Evolutionary conservation across 2,797 vertebrate species (phyloP), one percentile per base, ranked within the genome.

Genomic region (Tadarida brasiliensis): DNA sequence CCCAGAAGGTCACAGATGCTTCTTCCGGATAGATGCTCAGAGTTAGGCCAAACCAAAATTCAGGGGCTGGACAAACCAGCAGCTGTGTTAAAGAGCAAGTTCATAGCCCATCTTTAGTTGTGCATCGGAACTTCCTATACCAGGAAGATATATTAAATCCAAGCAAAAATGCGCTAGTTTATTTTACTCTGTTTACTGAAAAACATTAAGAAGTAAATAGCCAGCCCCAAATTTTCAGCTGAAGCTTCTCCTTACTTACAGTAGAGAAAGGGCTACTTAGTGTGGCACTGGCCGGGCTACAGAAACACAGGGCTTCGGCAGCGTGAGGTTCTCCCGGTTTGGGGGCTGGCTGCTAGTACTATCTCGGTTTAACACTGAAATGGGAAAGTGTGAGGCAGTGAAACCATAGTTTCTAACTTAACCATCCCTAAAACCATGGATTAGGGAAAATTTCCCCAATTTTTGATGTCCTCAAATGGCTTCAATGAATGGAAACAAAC

Each of bases 241-340:
- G 63, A 87, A 83, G 73, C 47, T 68, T 90, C 85, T 87, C 73
- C 65, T 90, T 76, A 20, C 20, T 77, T 54, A 84, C 56, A 51
- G 57, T 12, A 33, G 35, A 95, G 83, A 87, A 88, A 96, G 86
- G 61, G 30, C 26, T 84, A 54, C 74, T 93, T 81, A 47, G 67
- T 24, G 8, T 51, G 67, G 68, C 47, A 20, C 17, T 92, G 51
- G 51, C 49, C 70, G 26, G 54, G 17, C 57, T 85, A 84, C 78
- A 85, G 47, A 93, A 90, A 85, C 73, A 33, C 63, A 59, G 61
- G 39, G 19, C 65, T 35, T 33, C 5, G 73, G 39, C 74, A 92
- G 11, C 59, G 22, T 22, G 33, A 76, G 19, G 16, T 17, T 85
- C 14, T 90, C n/a, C 39, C 3, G 7, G 35, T 15, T 12, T 76